Conservation (phyloP, 2,888 invertebrate genomes). For the Yponomeuta sedellus region DNA sequence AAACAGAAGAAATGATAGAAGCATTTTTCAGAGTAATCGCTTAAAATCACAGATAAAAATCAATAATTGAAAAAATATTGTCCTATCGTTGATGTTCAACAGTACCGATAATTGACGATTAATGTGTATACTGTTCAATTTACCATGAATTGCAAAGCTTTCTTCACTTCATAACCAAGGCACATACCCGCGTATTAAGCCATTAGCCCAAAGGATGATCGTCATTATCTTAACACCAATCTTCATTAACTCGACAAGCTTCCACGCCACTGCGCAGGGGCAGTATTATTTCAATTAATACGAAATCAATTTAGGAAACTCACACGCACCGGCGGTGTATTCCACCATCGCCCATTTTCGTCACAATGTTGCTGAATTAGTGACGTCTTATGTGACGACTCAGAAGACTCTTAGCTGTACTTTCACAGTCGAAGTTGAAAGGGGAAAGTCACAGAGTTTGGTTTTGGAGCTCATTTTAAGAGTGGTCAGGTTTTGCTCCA, state of each 20-base stretch:
- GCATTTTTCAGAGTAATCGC: too few relatives aligned
- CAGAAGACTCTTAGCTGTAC: too few relatives aligned
- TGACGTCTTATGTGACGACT: neutral
- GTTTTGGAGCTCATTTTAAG: too few relatives aligned
- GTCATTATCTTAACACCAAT: conserved; percentile 3
- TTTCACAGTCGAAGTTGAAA: too few relatives aligned
- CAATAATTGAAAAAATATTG: too few relatives aligned
- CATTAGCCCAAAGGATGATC: neutral
- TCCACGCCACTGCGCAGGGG: neutral
- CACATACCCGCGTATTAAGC: neutral
- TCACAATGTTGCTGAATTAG: neutral
- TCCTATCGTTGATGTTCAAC: too few relatives aligned
- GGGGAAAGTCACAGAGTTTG: too few relatives aligned
- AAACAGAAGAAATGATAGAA: too few relatives aligned
- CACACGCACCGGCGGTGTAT: conserved; percentile 17
- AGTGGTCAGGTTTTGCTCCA: too few relatives aligned
- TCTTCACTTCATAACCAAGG: neutral
- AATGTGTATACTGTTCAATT: neutral
- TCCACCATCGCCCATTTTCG: neutral
- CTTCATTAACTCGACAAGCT: neutral
- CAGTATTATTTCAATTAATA: conserved; percentile 48
- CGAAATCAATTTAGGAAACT: conserved; percentile 58
- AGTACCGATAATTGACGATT: too few relatives aligned
- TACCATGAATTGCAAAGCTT: neutral
- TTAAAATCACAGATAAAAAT: too few relatives aligned